Percentiles rank a stretch among this genome's conserved stretches.
These are phyloP conservation scores for Doryteuthis pealeii DNA, from an alignment of 1,140 invertebrate genomes.

Conservation along the genomic window DNA sequence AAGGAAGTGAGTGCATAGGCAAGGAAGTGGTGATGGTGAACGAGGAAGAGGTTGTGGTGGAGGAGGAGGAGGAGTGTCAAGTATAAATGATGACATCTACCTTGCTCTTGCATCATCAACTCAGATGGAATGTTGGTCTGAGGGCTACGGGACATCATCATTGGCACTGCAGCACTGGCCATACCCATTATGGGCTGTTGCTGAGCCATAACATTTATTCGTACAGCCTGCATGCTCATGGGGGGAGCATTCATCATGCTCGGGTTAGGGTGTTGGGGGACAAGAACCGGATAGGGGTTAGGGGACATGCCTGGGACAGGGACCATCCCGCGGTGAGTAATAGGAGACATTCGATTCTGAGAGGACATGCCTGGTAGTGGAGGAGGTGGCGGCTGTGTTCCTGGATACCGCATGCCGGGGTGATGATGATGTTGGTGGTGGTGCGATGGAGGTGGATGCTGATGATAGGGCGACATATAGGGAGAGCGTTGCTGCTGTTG, in stretches of 20 bases:
- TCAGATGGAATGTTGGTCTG: background rate
- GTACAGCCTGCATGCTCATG: background rate
- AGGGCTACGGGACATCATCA: background rate
- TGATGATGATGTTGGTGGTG: slow-evolving; percentile 13
- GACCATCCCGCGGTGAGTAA: slow-evolving; percentile 19
- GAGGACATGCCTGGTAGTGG: slow-evolving; percentile 29
- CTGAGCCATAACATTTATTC: background rate
- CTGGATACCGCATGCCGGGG: slow-evolving; percentile 12
- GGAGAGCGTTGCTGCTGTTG: slow-evolving; percentile 15
- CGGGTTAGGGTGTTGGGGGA: background rate
- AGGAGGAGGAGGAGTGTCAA: slow-evolving; percentile 1
- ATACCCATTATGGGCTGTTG: background rate
- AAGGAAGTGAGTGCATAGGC: background rate
- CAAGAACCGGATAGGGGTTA: slow-evolving; percentile 18
- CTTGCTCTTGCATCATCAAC: background rate
- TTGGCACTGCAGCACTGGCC: background rate
- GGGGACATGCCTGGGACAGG: slow-evolving; percentile 18
- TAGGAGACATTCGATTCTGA: no score
- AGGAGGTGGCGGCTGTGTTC: slow-evolving; percentile 22
- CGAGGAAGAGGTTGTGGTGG: background rate
- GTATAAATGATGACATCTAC: slow-evolving; percentile 5
- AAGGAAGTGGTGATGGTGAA: background rate
- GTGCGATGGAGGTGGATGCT: slow-evolving; percentile 12
- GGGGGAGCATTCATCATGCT: slow-evolving; percentile 19
- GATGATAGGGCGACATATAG: slow-evolving; percentile 23